Evolutionary conservation across 2,888 invertebrate genomes (phyloP).

Genomic region (Tenthredo distinguenda): DNA sequence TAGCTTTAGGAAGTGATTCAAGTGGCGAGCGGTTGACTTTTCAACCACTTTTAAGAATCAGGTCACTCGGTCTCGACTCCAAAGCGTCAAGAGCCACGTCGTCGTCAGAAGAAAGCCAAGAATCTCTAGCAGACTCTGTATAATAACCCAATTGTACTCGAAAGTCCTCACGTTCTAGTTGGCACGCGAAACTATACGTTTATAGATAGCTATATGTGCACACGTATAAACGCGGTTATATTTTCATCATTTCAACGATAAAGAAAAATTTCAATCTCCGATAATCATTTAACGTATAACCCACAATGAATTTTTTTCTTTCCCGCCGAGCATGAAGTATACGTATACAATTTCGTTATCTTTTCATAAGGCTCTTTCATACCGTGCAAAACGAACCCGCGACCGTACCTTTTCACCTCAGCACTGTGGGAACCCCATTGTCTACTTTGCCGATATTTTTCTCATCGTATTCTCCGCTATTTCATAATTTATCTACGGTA

Average conservation of each 20-base stretch:
- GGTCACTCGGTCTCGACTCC: conserved; percentile 43
- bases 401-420: neutral
- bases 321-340: no score
- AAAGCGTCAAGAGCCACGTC: conserved; percentile 18
- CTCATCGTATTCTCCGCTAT: neutral
- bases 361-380: neutral
- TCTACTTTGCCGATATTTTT: neutral
- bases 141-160: conserved; percentile 51
- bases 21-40: conserved; percentile 35
- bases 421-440: neutral
- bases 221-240: neutral
- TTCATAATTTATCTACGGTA: neutral
- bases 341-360: neutral
- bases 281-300: neutral
- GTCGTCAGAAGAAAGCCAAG: conserved; percentile 41
- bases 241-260: neutral
- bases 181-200: conserved; percentile 58
- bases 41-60: conserved; percentile 42
- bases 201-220: neutral
- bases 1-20: conserved; percentile 9
- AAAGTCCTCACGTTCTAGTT: conserved; percentile 58
- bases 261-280: neutral
- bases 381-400: neutral
- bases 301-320: no score
- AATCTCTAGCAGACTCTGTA: conserved; percentile 43